phyloP scores from a whole-genome alignment of 1,140 invertebrate species.

The Panagrolaimus sp. region DNA sequence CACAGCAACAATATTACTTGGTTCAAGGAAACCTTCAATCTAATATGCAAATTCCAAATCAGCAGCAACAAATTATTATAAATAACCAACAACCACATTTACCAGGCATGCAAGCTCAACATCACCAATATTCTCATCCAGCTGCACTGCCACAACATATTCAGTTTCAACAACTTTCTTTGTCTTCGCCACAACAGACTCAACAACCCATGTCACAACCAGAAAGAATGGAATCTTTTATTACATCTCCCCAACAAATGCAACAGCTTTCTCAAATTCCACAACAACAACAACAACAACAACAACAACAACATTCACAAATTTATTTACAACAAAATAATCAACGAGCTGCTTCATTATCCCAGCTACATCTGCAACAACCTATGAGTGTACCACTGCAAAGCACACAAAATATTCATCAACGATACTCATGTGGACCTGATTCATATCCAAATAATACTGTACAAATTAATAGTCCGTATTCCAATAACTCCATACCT shows the following conservation, averaged over 20 bases:
- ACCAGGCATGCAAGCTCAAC: background rate
- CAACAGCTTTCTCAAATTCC: background rate
- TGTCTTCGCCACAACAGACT: background rate
- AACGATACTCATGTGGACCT: too few relatives aligned
- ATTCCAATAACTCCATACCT: too few relatives aligned
- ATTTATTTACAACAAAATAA: too few relatives aligned
- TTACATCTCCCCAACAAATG: background rate
- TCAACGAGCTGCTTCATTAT: too few relatives aligned
- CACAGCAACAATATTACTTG: too few relatives aligned
- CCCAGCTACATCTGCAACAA: too few relatives aligned
- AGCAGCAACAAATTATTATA: background rate
- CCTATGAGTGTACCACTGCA: too few relatives aligned
- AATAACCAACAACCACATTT: background rate
- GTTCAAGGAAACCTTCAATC: background rate
- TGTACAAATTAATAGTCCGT: too few relatives aligned
- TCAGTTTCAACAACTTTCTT: background rate
- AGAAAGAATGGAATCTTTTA: background rate
- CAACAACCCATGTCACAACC: background rate
- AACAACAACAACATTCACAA: background rate
- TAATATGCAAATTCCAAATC: background rate
- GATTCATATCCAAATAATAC: too few relatives aligned
- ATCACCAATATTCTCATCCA: background rate
- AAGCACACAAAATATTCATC: too few relatives aligned
- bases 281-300: too few relatives aligned
- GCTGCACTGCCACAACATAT: background rate